phyloP scores from a whole-genome alignment of 2,797 vertebrate genomes.

The Buphagus erythrorhynchus region DNA sequence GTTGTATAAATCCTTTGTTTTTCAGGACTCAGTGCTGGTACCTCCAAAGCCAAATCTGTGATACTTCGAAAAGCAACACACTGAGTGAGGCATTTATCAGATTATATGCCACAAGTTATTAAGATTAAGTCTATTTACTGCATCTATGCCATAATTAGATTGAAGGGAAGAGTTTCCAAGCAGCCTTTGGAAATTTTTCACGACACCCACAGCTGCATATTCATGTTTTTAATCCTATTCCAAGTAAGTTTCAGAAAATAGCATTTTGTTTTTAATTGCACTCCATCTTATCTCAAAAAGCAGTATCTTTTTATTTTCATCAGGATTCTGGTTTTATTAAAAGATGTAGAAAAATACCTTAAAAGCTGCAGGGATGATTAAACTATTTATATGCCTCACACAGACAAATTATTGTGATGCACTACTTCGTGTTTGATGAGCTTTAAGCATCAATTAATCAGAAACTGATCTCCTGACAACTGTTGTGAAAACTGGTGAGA shows the following conservation, averaged over 20 bases:
- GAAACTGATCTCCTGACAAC: background rate
- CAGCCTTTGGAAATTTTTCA: slow-evolving; percentile 5
- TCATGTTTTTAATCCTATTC: slow-evolving; percentile 8
- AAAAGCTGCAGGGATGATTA: background rate
- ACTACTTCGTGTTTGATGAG: background rate
- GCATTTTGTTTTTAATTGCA: background rate
- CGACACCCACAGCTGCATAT: background rate
- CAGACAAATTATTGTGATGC: background rate
- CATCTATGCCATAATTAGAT: background rate
- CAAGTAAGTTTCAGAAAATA: background rate
- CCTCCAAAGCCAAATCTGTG: background rate
- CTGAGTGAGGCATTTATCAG: background rate
- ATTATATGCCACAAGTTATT: background rate
- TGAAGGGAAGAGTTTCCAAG: slow-evolving; percentile 23
- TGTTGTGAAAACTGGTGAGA: background rate
- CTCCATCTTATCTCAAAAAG: background rate
- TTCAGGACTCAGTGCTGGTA: background rate
- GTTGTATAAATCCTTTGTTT: background rate
- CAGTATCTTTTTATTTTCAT: background rate
- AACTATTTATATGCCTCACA: background rate
- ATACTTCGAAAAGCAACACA: background rate
- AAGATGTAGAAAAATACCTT: background rate
- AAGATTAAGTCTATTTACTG: background rate
- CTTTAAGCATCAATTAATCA: background rate
- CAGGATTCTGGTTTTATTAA: background rate